Percentiles rank a stretch among this genome's conserved stretches.
These are phyloP conservation scores for Heptranchias perlo DNA, from an alignment of 2,113 vertebrate species.

Conservation along the genomic window DNA sequence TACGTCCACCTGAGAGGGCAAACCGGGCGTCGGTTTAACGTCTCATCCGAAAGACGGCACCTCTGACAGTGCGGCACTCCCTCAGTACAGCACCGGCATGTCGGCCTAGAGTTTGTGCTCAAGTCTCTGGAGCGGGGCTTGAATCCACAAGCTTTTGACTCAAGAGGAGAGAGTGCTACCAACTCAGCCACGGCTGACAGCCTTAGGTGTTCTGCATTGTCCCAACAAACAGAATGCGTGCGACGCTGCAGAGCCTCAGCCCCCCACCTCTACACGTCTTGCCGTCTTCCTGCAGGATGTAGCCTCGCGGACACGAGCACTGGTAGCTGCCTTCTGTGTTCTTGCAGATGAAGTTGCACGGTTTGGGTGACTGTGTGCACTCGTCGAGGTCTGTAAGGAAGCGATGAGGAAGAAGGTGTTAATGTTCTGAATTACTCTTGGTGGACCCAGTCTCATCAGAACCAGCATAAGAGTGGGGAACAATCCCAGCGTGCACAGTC, in stretches of 20 bases:
- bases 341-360: conserved; percentile 90
- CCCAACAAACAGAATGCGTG: background rate
- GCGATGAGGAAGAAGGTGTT: background rate
- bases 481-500: background rate
- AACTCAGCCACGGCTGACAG: background rate
- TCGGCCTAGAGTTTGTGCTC: background rate
- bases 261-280: conserved; percentile 87
- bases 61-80: background rate
- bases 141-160: background rate
- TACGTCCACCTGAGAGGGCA: background rate
- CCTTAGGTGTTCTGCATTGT: background rate
- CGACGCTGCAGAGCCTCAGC: background rate
- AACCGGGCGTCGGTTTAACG: background rate
- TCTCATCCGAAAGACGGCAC: background rate
- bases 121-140: background rate
- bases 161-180: background rate
- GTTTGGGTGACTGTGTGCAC: conserved; percentile 78
- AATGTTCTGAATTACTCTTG: background rate
- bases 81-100: background rate
- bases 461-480: background rate
- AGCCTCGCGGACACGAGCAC: conserved; percentile 85
- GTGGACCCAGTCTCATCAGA: background rate
- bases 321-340: conserved; percentile 90
- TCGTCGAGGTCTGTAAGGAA: conserved; percentile 75
- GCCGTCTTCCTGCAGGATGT: conserved; percentile 78